Evolutionary conservation across 2,888 invertebrate species (phyloP).

Genomic region (Limenitis camilla): DNA sequence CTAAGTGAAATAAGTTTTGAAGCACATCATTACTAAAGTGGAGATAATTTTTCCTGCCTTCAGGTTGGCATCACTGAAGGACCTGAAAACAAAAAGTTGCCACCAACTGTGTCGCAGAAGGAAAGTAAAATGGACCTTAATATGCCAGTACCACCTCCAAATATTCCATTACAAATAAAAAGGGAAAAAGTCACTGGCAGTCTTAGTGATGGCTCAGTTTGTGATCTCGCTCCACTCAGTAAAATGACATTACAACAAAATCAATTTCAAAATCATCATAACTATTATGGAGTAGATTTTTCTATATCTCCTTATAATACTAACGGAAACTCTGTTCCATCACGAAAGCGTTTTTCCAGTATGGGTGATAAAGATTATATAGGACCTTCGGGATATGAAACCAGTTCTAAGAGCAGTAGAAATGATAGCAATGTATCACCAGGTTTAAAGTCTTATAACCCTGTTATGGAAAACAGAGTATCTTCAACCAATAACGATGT

Average conservation of each 20-base stretch:
- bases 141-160: constrained; percentile 47
- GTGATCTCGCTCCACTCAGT: constrained; percentile 46
- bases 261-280: constrained; percentile 36
- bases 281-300: constrained; percentile 34
- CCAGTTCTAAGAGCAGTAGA: constrained; percentile 46
- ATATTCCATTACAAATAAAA: constrained; percentile 34
- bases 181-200: constrained; percentile 48
- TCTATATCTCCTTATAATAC: constrained; percentile 36
- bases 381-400: constrained; percentile 56
- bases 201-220: constrained; percentile 61
- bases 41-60: constrained; percentile 75
- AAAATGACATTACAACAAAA: constrained; percentile 44
- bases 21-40: constrained; percentile 73
- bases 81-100: constrained; percentile 67
- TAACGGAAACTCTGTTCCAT: constrained; percentile 30
- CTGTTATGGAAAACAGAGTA: constrained; percentile 66
- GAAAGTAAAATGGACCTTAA: constrained; percentile 49
- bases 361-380: constrained; percentile 51
- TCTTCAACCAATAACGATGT: constrained; percentile 62
- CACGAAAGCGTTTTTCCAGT: constrained; percentile 49
- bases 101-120: constrained; percentile 63
- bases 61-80: constrained; percentile 75
- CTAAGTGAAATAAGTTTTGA: constrained; percentile 55
- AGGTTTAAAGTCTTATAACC: constrained; percentile 39
- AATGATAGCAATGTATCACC: constrained; percentile 37